phyloP scores from a whole-genome alignment of 2,113 vertebrate genomes.

The Heptranchias perlo region DNA sequence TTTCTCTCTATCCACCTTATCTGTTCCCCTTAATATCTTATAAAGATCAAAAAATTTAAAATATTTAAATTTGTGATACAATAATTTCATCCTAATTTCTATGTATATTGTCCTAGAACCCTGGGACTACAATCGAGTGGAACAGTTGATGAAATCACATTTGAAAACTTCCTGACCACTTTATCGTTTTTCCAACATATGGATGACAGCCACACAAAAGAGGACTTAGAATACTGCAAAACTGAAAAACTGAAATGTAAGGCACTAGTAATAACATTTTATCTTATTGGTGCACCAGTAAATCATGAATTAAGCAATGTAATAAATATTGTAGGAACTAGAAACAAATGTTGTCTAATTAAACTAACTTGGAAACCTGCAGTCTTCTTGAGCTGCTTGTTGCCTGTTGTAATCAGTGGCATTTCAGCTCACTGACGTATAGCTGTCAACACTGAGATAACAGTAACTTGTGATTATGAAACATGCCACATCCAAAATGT shows the following conservation, averaged over 20 bases:
- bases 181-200: constrained; percentile 88
- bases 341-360: neutral
- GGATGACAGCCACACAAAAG: constrained; percentile 59
- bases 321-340: neutral
- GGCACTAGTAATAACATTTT: constrained; percentile 40
- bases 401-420: neutral
- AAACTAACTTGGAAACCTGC: neutral
- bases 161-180: constrained; percentile 85
- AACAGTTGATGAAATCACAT: constrained; percentile 66
- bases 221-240: constrained; percentile 63
- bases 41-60: neutral
- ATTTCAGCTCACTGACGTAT: neutral
- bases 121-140: constrained; percentile 48
- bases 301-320: neutral
- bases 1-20: too few relatives aligned
- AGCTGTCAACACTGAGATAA: neutral
- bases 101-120: constrained; percentile 11
- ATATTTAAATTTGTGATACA: neutral
- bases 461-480: neutral
- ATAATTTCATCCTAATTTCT: too few relatives aligned
- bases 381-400: neutral
- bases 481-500: neutral
- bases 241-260: constrained; percentile 82
- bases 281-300: neutral
- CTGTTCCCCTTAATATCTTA: too few relatives aligned